Evolutionary conservation across 2,113 vertebrate species (phyloP).

Genomic region (Ginglymostoma cirratum): DNA sequence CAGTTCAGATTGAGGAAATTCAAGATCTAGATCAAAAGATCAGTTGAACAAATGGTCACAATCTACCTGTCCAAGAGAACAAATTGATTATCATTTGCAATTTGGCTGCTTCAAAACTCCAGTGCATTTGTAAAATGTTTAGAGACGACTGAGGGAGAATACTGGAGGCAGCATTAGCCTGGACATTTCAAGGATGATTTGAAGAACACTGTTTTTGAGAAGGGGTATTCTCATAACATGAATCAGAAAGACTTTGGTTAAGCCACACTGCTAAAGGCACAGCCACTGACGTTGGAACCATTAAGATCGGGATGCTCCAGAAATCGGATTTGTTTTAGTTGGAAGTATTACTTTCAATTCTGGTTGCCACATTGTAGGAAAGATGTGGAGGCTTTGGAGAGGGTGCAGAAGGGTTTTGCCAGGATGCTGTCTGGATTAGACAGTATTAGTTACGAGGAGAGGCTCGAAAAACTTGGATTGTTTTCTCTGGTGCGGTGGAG

Average conservation of each 20-base stretch:
- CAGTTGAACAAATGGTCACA: neutral
- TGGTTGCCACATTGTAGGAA: too few species aligned
- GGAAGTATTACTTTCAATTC: too few species aligned
- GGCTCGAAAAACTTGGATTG: too few species aligned
- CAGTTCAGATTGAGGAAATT: neutral
- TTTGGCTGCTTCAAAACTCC: neutral
- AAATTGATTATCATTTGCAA: neutral
- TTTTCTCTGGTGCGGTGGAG: too few species aligned
- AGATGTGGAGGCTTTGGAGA: too few species aligned
- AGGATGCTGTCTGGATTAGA: too few species aligned
- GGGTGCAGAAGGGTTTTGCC: too few species aligned
- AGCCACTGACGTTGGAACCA: neutral
- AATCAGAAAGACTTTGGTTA: neutral
- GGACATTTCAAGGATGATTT: neutral
- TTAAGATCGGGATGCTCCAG: neutral
- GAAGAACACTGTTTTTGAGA: neutral
- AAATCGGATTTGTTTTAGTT: neutral
- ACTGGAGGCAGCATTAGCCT: neutral
- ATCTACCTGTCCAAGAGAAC: neutral
- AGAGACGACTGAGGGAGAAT: neutral
- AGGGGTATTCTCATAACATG: neutral
- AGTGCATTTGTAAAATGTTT: neutral
- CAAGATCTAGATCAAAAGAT: neutral
- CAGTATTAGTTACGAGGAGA: too few species aligned
- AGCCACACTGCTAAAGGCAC: neutral